Percentiles rank a stretch among this genome's conserved stretches.
Evolutionary conservation across 2,888 invertebrate genomes (phyloP).

Genomic region (Drosophila nr. fundita): DNA sequence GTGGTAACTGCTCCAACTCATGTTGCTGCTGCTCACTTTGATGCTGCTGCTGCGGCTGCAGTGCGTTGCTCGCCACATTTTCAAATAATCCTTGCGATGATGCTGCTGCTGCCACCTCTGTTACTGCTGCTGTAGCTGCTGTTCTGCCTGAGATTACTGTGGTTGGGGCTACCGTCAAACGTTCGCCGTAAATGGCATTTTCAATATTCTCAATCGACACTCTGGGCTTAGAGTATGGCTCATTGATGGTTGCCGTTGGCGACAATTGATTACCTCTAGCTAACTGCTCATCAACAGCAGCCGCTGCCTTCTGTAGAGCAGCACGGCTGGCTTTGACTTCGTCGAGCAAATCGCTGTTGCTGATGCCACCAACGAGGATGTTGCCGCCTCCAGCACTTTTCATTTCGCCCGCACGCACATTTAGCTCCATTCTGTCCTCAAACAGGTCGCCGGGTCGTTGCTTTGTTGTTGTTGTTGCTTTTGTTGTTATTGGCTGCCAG

Average conservation of each 20-base stretch:
- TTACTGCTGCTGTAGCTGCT: conserved; percentile 11
- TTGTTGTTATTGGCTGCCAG: conserved; percentile 46
- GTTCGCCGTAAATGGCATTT: conserved; percentile 84
- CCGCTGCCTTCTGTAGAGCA: conserved; percentile 70
- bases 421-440: conserved; percentile 55
- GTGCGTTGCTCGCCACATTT: conserved; percentile 60
- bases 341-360: conserved; percentile 70
- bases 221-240: conserved; percentile 55
- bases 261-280: conserved; percentile 80
- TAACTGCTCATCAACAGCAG: conserved; percentile 80
- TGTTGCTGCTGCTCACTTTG: conserved; percentile 8
- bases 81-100: conserved; percentile 61
- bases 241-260: conserved; percentile 44
- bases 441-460: conserved; percentile 28
- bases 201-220: conserved; percentile 85
- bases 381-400: conserved; percentile 18
- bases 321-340: conserved; percentile 77
- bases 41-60: conserved; percentile 20
- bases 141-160: conserved; percentile 26
- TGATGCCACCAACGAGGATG: conserved; percentile 53
- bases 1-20: conserved; percentile 12
- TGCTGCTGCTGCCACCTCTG: conserved; percentile 6
- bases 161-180: conserved; percentile 65
- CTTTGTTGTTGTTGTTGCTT: conserved; percentile 1
- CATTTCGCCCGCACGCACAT: conserved; percentile 48